phyloP scores from a whole-genome alignment of 1,140 invertebrate species.

The Drosophila orena region DNA sequence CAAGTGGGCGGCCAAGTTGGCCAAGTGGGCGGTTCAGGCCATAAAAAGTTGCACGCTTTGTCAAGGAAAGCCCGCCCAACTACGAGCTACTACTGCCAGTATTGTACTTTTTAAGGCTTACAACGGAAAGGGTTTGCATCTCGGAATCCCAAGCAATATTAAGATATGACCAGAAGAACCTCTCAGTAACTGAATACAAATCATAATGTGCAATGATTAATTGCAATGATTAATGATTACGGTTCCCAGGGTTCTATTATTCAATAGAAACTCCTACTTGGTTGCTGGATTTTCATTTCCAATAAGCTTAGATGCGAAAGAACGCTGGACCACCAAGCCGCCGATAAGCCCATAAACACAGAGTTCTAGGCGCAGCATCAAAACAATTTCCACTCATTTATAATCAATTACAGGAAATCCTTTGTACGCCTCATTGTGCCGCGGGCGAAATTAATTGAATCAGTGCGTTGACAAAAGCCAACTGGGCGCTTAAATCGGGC shows the following conservation, averaged over 20 bases:
- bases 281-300: too few relatives aligned
- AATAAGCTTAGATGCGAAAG: not conserved
- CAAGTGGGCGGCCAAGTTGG: conserved; percentile 5
- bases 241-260: too few relatives aligned
- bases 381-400: conserved; percentile 73
- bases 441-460: conserved; percentile 47
- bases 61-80: not conserved
- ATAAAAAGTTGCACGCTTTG: not conserved
- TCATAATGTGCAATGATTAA: too few relatives aligned
- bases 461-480: conserved; percentile 40
- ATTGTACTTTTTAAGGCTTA: not conserved
- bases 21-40: conserved; percentile 3
- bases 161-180: too few relatives aligned
- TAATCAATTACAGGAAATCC: conserved; percentile 33
- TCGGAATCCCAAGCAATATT: not conserved
- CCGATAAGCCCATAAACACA: conserved; percentile 14
- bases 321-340: not conserved
- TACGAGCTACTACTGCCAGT: not conserved
- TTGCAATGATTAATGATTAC: too few relatives aligned
- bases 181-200: too few relatives aligned
- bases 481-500: conserved; percentile 33
- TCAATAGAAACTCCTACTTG: too few relatives aligned
- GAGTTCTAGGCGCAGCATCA: conserved; percentile 22
- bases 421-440: conserved; percentile 20
- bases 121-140: not conserved